Percentiles rank a stretch among this genome's conserved stretches.
These are phyloP conservation scores for Euproctis similis DNA, from an alignment of 2,888 invertebrate genomes.

Conservation along the genomic window DNA sequence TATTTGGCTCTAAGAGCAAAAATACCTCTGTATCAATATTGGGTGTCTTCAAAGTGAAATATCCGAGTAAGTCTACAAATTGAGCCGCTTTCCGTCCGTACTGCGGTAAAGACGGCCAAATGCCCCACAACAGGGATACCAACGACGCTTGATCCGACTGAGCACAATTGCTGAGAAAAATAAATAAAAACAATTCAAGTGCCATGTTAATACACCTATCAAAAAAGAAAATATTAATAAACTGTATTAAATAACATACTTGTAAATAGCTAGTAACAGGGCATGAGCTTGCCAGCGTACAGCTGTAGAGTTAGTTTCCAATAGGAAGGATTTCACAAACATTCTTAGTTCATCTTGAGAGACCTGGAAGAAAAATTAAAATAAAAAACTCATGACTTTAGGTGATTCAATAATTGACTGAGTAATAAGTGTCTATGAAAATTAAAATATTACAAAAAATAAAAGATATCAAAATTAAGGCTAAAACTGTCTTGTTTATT, in stretches of 20 bases:
- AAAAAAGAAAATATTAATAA: neutral
- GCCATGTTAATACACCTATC: neutral
- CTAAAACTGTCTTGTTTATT: too few relatives aligned
- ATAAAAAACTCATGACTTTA: neutral
- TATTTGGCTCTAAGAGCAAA: too few relatives aligned
- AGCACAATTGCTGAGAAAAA: constrained; percentile 79
- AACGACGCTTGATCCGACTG: constrained; percentile 85
- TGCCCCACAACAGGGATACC: constrained; percentile 89
- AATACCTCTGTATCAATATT: constrained; percentile 79
- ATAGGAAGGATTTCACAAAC: constrained; percentile 91
- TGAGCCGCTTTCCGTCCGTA: constrained; percentile 97
- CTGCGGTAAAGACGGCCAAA: constrained; percentile 92
- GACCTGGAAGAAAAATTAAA: constrained; percentile 46
- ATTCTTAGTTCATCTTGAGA: constrained; percentile 78
- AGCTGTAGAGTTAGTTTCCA: constrained; percentile 94
- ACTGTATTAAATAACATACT: constrained; percentile 66
- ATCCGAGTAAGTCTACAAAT: constrained; percentile 96
- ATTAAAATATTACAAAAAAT: neutral
- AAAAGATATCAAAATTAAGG: neutral
- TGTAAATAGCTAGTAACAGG: constrained; percentile 87
- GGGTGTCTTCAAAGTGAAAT: constrained; percentile 91
- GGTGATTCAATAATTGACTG: neutral
- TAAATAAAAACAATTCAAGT: neutral
- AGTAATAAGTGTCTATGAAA: neutral
- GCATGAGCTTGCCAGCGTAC: constrained; percentile 98